phyloP scores from a whole-genome alignment of 2,113 vertebrate genomes.

The Jaculus jaculus region DNA sequence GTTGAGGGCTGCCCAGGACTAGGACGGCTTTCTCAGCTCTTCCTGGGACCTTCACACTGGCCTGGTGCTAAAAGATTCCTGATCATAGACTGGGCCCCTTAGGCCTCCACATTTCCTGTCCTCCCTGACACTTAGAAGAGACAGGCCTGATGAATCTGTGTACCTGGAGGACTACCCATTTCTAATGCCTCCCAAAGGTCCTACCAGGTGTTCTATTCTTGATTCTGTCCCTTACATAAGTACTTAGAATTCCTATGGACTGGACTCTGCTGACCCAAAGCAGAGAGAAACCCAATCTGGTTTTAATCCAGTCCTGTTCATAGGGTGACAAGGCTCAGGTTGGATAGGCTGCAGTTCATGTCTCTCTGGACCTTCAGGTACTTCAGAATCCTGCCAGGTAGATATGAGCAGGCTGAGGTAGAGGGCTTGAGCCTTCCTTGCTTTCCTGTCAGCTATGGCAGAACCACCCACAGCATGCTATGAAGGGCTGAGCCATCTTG shows the following conservation, averaged over 20 bases:
- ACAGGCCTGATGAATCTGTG: background rate
- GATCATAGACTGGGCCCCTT: too few species aligned
- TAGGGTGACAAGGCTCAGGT: background rate
- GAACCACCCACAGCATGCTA: background rate
- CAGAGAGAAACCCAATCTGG: background rate
- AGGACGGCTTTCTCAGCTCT: background rate
- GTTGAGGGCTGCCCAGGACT: background rate
- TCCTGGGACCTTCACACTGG: background rate
- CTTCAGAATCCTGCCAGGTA: background rate
- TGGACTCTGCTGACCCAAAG: background rate
- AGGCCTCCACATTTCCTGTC: background rate
- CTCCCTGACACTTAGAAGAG: background rate
- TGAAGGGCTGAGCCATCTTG: background rate
- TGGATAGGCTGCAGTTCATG: background rate
- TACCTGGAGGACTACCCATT: background rate
- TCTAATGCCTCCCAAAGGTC: background rate
- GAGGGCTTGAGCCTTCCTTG: background rate
- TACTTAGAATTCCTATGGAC: background rate
- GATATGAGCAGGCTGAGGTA: rapidly evolving
- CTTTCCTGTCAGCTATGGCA: background rate
- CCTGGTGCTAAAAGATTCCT: background rate
- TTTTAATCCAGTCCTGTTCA: background rate
- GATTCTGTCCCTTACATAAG: background rate
- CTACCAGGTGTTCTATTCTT: background rate
- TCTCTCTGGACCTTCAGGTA: background rate